A percentile compares a stretch with the other conserved stretches of the same genome.
Conservation (phyloP, 2,888 invertebrate species). For the Leptinotarsa haldemani region DNA sequence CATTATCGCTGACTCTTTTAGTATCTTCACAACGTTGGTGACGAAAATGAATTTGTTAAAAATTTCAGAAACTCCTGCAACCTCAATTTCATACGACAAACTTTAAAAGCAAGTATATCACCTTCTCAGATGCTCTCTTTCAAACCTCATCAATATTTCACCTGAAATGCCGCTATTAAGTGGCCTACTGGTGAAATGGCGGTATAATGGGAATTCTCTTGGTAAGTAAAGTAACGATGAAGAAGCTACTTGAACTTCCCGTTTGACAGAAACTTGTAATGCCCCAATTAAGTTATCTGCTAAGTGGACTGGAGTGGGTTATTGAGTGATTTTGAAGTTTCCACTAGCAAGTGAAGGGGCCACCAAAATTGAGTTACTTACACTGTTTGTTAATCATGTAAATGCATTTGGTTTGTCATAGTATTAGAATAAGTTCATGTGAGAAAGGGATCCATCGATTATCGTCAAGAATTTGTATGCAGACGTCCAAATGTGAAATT, state of each 20-base stretch:
- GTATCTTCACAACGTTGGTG: no score
- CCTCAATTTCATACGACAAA: background rate
- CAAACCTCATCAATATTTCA: constrained; percentile 22
- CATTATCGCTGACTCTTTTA: no score
- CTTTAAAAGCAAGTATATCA: background rate
- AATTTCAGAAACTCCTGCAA: background rate
- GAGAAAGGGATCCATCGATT: background rate
- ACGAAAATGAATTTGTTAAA: no score
- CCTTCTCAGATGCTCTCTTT: background rate
- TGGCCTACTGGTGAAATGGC: constrained; percentile 3
- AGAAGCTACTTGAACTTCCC: constrained; percentile 24
- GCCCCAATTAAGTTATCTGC: constrained; percentile 24
- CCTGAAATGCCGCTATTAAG: constrained; percentile 12
- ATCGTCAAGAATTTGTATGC: background rate
- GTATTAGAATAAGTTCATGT: background rate
- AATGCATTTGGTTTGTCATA: background rate
- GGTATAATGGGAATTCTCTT: constrained; percentile 17
- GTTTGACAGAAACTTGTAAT: constrained; percentile 26
- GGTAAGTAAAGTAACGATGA: constrained; percentile 19
- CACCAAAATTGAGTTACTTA: constrained; percentile 1
- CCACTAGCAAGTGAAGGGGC: background rate
- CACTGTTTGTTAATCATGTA: background rate
- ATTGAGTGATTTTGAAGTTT: constrained; percentile 20
- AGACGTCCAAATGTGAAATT: no score
- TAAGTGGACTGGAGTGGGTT: constrained; percentile 23